Base-by-base conservation (phyloP, 2,888 invertebrate species). In the Patella pellucida region DNA sequence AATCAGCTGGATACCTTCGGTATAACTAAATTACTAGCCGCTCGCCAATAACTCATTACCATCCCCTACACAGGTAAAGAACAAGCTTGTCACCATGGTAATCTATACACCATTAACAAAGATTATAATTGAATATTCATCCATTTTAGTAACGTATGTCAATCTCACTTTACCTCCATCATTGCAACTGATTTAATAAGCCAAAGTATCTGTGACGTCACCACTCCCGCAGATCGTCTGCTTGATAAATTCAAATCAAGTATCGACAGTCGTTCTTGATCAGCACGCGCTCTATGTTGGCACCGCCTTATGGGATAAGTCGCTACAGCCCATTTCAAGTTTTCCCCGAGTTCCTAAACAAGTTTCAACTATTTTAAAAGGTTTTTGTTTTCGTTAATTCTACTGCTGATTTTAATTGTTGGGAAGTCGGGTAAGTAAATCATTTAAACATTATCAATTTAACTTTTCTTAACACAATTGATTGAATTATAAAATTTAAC, bases 111-210 rank as follows among this genome's bases (percentile, higher is more conserved):
- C 62, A 62, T 62, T 62, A 62, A 62, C 62, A 62, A 62, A 62
- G 23, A 23, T 62, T 23, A 23, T 62, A 62, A 62, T 62, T 62
- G 19, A 14, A 62, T 62, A 62, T 23, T 62, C 62, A 23, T 19
- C 62, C 19, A 62, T 62, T 62, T 62, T 62, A 62, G 62, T 62
- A 62, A 62, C 62, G 62, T 62, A 62, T 62, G 62, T 62, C 62
- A 62, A 62, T 62, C 23, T 62, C 62, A 62, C 23, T 62, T 62
- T 62, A 62, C 62, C 23, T 62, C 62, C 23, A 23, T 19, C 23
- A 62, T 23, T 62, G 23, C 19, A 62, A 19, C 14, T 62, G 62
- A 62, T 62, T 14, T 62, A 62, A 62, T 62, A 62, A 62, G 23
- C 19, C 19, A 19, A 62, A 62, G 62, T 62, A 62, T 62, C 62